These are phyloP conservation scores for Dreissena polymorpha DNA, from an alignment of 1,140 invertebrate species.

Conservation along the genomic window DNA sequence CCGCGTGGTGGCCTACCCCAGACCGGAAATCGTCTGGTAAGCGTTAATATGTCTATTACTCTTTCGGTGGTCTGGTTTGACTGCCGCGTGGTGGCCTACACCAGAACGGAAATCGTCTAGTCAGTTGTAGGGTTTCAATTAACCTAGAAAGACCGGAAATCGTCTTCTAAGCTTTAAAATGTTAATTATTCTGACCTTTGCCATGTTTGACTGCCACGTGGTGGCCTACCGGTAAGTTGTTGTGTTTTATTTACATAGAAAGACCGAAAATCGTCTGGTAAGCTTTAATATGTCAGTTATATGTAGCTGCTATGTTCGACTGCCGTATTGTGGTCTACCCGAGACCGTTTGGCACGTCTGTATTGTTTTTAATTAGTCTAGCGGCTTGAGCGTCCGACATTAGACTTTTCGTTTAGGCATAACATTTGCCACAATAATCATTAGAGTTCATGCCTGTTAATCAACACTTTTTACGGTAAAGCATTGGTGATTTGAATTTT, in stretches of 20 bases:
- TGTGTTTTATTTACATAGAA: too few species aligned
- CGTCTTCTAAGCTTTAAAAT: constrained; percentile 71
- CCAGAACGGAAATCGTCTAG: constrained; percentile 95
- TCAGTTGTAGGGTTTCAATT: too few species aligned
- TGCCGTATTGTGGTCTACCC: constrained; percentile 95
- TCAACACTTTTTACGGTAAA: too few species aligned
- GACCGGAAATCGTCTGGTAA: constrained; percentile 93
- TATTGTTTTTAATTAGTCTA: too few species aligned
- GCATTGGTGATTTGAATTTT: too few species aligned
- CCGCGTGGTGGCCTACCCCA: constrained; percentile 95
- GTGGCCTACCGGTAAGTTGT: constrained; percentile 97
- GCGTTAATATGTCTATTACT: constrained; percentile 33
- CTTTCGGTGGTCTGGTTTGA: constrained; percentile 97
- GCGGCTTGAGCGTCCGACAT: too few species aligned
- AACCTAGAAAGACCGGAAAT: too few species aligned
- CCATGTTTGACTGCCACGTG: constrained; percentile 95
- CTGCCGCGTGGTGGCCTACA: constrained; percentile 94
- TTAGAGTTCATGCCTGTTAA: too few species aligned
- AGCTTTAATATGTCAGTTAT: constrained; percentile 40
- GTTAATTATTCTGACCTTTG: constrained; percentile 80
- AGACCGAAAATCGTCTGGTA: constrained; percentile 94
- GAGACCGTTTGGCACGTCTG: too few species aligned
- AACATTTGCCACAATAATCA: not conserved
- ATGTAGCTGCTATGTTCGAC: constrained; percentile 97
- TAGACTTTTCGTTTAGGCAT: not conserved